phyloP scores from a whole-genome alignment of 2,888 invertebrate genomes.

The Rhagonycha fulva region DNA sequence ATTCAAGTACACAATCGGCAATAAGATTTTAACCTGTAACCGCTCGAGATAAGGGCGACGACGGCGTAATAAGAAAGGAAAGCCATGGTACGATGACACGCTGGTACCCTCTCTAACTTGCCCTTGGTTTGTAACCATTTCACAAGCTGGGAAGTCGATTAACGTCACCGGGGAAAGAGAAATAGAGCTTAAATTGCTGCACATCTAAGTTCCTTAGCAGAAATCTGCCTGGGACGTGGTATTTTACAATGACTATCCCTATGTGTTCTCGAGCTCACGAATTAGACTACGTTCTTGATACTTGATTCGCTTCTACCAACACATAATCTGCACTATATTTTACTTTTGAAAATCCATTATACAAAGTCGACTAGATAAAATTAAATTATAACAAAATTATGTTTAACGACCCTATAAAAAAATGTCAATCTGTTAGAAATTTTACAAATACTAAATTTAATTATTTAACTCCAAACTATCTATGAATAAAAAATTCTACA shows the following conservation, averaged over 20 bases:
- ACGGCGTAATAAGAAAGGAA: constrained; percentile 27
- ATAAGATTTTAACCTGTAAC: constrained; percentile 31
- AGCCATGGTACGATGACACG: constrained; percentile 23
- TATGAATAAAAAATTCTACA: not conserved
- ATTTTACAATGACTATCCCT: constrained; percentile 50
- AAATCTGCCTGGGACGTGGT: constrained; percentile 48
- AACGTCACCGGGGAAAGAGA: constrained; percentile 55
- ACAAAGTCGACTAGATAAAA: not conserved
- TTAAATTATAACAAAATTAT: not conserved
- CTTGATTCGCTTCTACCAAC: constrained; percentile 5
- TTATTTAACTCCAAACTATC: not conserved
- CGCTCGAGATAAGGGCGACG: constrained; percentile 29
- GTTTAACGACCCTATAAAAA: not conserved
- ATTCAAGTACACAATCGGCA: constrained; percentile 29
- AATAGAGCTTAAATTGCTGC: constrained; percentile 56
- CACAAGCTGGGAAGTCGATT: constrained; percentile 55
- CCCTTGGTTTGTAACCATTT: constrained; percentile 45
- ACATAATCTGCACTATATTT: constrained; percentile 6
- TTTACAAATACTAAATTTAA: not conserved
- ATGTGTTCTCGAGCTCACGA: constrained; percentile 41
- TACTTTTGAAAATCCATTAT: not conserved
- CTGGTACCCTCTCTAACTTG: constrained; percentile 36
- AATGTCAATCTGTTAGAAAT: not conserved
- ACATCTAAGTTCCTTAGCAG: constrained; percentile 53
- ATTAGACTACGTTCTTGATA: constrained; percentile 37